Evolutionary conservation across 1,140 invertebrate genomes (phyloP).

Genomic region (Hydropsyche tenuis): DNA sequence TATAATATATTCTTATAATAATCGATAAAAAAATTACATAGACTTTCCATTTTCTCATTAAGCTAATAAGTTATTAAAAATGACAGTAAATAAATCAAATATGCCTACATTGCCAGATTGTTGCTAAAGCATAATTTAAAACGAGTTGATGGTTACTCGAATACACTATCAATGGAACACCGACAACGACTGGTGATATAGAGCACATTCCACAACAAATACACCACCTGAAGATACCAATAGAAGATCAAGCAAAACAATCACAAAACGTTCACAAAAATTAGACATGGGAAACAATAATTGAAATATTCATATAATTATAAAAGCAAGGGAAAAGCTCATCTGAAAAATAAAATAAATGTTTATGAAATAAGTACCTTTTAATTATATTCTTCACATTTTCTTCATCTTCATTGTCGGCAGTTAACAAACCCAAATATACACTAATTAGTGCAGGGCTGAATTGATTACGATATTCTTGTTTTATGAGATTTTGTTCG

Average conservation of each 20-base stretch:
- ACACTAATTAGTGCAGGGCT: slow-evolving; percentile 57
- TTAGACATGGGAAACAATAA: no score
- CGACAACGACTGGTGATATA: slow-evolving; percentile 60
- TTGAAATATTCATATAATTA: no score
- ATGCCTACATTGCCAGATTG: slow-evolving; percentile 71
- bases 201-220: slow-evolving; percentile 59
- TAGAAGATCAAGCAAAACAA: not conserved
- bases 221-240: slow-evolving; percentile 54
- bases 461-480: slow-evolving; percentile 55
- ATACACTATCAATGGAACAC: slow-evolving; percentile 64
- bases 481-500: slow-evolving; percentile 59
- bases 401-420: slow-evolving; percentile 51
- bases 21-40: not conserved
- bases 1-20: not conserved
- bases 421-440: slow-evolving; percentile 56
- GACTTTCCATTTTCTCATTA: not conserved
- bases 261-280: slow-evolving; percentile 1
- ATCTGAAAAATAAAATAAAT: no score
- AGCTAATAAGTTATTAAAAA: no score
- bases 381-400: slow-evolving; percentile 56
- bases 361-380: slow-evolving; percentile 55
- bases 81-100: slow-evolving; percentile 47
- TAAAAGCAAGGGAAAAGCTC: no score
- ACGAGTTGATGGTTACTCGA: slow-evolving; percentile 59
- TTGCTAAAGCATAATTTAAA: slow-evolving; percentile 68